Evolutionary conservation across 2,113 vertebrate species (phyloP).

Genomic region (Arothron firmamentum): DNA sequence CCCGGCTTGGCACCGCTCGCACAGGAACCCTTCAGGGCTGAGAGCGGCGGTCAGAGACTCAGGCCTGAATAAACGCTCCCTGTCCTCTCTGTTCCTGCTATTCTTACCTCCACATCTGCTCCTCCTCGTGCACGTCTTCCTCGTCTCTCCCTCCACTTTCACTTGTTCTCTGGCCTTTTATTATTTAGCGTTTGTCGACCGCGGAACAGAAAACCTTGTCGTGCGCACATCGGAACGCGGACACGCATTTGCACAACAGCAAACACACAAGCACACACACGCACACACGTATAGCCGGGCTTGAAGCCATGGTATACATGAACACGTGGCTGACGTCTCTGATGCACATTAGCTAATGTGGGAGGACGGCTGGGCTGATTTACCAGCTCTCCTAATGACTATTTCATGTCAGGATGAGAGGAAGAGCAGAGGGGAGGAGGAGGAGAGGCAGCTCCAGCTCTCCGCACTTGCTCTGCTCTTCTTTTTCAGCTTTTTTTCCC

Average conservation of each 20-base stretch:
- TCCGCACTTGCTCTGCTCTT: neutral
- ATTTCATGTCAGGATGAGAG: slow-evolving; percentile 65
- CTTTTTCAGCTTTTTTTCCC: neutral
- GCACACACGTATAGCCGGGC: neutral
- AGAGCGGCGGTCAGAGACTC: neutral
- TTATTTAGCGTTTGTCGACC: slow-evolving; percentile 68
- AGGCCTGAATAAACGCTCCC: no score
- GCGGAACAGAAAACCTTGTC: slow-evolving; percentile 53
- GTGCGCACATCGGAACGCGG: slow-evolving; percentile 32
- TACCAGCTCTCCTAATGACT: slow-evolving; percentile 66
- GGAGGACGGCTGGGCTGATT: slow-evolving; percentile 59
- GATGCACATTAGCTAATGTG: slow-evolving; percentile 68
- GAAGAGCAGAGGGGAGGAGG: slow-evolving; percentile 32
- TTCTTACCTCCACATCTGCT: slow-evolving; percentile 12
- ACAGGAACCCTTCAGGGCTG: slow-evolving; percentile 9
- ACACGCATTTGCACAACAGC: slow-evolving; percentile 16
- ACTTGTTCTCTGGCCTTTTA: slow-evolving; percentile 49
- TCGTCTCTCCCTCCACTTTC: slow-evolving; percentile 26
- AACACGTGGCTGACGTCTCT: slow-evolving; percentile 39
- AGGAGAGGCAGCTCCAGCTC: slow-evolving; percentile 7
- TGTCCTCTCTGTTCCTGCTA: slow-evolving; percentile 4
- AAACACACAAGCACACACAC: slow-evolving; percentile 13
- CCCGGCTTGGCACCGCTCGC: slow-evolving; percentile 5
- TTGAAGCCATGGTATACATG: slow-evolving; percentile 37
- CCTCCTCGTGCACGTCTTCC: slow-evolving; percentile 16